A percentile compares a stretch with the other conserved stretches of the same genome.
Evolutionary conservation across 2,113 vertebrate species (phyloP).

Genomic region (Melanocharis versteri): DNA sequence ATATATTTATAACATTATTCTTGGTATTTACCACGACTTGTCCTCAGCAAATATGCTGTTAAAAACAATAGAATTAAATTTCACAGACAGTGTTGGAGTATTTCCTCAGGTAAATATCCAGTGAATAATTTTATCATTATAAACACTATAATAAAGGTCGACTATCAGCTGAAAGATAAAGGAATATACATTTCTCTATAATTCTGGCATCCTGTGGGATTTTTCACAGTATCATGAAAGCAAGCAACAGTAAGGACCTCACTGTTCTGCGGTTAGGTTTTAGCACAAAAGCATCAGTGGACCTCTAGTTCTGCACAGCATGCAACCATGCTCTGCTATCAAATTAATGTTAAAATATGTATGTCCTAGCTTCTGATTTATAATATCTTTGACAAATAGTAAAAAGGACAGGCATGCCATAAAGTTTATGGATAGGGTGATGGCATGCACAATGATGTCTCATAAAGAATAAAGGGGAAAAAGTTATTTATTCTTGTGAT

Average conservation of each 20-base stretch:
- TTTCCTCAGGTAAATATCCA: not conserved
- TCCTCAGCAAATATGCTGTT: not conserved
- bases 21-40: not conserved
- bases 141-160: not conserved
- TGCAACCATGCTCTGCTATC: conserved; percentile 1
- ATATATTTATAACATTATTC: not conserved
- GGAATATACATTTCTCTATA: not conserved
- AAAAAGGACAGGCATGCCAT: conserved; percentile 47
- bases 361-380: conserved; percentile 53
- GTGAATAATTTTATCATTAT: not conserved
- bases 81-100: not conserved
- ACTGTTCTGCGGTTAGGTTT: not conserved
- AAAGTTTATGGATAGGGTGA: conserved; percentile 62
- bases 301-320: not conserved
- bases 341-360: conserved; percentile 55
- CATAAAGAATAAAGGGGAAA: conserved; percentile 48
- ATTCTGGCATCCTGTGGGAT: not conserved
- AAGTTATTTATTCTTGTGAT: conserved; percentile 56
- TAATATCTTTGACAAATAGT: conserved; percentile 32
- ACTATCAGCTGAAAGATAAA: not conserved
- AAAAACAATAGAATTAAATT: not conserved
- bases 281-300: not conserved
- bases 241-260: not conserved
- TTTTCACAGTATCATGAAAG: not conserved
- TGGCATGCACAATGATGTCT: conserved; percentile 54